phyloP scores from a whole-genome alignment of 2,113 vertebrate species.

The Microtus richardsoni region DNA sequence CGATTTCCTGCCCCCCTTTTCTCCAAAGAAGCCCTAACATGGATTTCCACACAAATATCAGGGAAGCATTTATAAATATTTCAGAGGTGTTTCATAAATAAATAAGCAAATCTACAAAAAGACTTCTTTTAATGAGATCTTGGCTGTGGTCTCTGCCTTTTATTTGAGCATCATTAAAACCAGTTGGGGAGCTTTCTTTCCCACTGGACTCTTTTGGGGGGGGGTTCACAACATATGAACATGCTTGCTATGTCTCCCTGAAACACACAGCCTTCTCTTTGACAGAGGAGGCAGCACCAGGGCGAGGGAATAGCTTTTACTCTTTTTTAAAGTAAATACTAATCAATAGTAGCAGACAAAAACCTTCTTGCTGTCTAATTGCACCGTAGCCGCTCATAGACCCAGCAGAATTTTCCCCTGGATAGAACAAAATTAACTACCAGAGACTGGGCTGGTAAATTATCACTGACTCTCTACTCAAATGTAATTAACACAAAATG shows the following conservation, averaged over 20 bases:
- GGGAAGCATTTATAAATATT: slow-evolving; percentile 83
- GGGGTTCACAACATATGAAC: slow-evolving; percentile 60
- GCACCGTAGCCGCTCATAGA: slow-evolving; percentile 73
- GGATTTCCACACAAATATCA: slow-evolving; percentile 83
- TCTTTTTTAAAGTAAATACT: slow-evolving; percentile 81
- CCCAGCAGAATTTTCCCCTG: slow-evolving; percentile 77
- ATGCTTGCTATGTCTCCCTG: slow-evolving; percentile 4
- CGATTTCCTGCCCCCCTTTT: not conserved
- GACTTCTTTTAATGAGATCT: slow-evolving; percentile 82
- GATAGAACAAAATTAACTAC: slow-evolving; percentile 79
- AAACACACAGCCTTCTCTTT: not conserved
- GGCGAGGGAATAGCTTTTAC: slow-evolving; percentile 66
- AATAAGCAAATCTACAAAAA: slow-evolving; percentile 84
- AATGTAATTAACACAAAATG: slow-evolving; percentile 75
- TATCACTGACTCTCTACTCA: slow-evolving; percentile 63
- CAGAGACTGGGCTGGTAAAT: slow-evolving; percentile 70
- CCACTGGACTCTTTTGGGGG: slow-evolving; percentile 69
- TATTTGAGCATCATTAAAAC: slow-evolving; percentile 80
- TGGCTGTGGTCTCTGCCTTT: slow-evolving; percentile 73
- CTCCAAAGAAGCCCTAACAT: slow-evolving; percentile 67
- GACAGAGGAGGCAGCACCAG: slow-evolving; percentile 67
- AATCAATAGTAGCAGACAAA: slow-evolving; percentile 78
- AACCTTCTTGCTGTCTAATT: slow-evolving; percentile 77
- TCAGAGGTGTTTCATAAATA: slow-evolving; percentile 83
- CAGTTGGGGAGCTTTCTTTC: slow-evolving; percentile 74